phyloP scores from a whole-genome alignment of 2,113 vertebrate species.

The Thryonomys swinderianus region DNA sequence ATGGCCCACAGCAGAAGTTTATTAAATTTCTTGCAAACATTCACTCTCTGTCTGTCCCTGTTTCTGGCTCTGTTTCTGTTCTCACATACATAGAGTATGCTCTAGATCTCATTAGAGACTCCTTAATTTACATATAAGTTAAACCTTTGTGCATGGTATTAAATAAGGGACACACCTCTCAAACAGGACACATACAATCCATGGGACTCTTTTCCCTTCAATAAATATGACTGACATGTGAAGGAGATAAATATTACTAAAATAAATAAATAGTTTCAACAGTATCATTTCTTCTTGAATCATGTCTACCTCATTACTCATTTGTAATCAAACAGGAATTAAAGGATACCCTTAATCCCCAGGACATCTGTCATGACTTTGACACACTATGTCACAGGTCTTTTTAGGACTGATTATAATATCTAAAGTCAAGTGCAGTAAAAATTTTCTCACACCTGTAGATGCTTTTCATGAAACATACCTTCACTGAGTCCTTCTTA shows the following conservation, averaged over 20 bases:
- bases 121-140: not conserved
- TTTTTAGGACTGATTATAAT: not conserved
- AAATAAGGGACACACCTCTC: not conserved
- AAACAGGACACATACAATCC: not conserved
- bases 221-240: not conserved
- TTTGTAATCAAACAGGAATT: not conserved
- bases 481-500: not conserved
- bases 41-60: not conserved
- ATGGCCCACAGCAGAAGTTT: not conserved
- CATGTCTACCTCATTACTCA: not conserved
- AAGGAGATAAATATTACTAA: not conserved
- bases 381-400: not conserved
- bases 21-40: not conserved
- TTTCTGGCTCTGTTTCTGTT: not conserved
- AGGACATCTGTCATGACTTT: slow-evolving; percentile 8
- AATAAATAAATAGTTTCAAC: not conserved
- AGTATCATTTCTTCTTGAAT: slow-evolving; percentile 36
- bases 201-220: not conserved
- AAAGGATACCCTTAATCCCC: not conserved
- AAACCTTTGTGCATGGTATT: not conserved
- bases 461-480: not conserved
- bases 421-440: slow-evolving; percentile 14
- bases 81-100: not conserved
- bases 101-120: not conserved
- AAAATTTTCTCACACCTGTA: not conserved